Evolutionary conservation across 2,888 invertebrate species (phyloP), one percentile per base, ranked within the genome.

Genomic region (Pollenia labialis): DNA sequence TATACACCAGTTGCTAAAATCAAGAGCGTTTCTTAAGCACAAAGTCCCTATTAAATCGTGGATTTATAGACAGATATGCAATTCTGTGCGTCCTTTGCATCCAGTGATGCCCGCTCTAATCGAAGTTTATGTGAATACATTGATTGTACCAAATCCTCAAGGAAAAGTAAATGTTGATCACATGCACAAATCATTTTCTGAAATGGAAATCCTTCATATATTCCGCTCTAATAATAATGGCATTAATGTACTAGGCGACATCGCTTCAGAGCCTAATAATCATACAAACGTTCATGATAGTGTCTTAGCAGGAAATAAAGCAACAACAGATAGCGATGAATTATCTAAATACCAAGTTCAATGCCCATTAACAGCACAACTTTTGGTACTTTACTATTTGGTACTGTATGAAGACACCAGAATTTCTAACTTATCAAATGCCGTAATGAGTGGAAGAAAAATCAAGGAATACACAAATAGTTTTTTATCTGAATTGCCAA

Each of bases 31-130:
- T 92, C 97, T 98, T 0, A 99, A 99, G 92, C 98, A 99, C 92
- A 97, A 98, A 93, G 98, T 99, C 1, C 97, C 98, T 0, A 98
- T 99, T 8, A 98, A 98, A 94, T 97, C 96, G 90, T 99, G 99
- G 99, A 99, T 99, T 88, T 99, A 98, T 91, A 95, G 96, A 89
- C 99, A 99, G 94, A 97, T 99, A 81, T 97, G 98, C 91, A 96
- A 96, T 89, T 97, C 97, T 89, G 95, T 96, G 1, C 95, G 97
- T n/a, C 99, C 99, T 0, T 93, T 99, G 66, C 99, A 99, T 94
- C 97, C 98, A 0, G 97, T 98, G 1, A 95, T 99, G 93, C 98
- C 99, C 0, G 96, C 97, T 2, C 94, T 99, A 44, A 97, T 99
- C 1, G 99, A 99, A 94, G 98, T 98, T 0, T 99, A 98, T 90